Base-by-base conservation (phyloP, 2,888 invertebrate species). In the Synanthedon andrenaeformis region DNA sequence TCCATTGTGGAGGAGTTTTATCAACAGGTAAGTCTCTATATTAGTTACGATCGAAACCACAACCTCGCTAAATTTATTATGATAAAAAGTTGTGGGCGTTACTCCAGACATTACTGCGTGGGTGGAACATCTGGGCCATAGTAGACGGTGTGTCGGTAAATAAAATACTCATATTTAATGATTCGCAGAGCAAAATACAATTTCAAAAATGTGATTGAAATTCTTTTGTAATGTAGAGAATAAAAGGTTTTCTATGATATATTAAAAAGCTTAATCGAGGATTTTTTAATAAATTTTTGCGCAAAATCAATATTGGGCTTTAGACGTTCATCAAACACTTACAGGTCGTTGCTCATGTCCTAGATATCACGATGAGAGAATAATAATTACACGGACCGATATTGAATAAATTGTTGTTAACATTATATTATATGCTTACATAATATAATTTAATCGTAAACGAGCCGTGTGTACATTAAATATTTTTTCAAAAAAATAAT, bases 21-120 rank as follows among this genome's bases (percentile, higher is more conserved):
- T 76, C 78, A 83, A 80, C 79, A 82, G 84, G 86, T 86, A 79
- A 62, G 79, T 72, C 54, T 60, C 63, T 70, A 71, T 70, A 59
- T 56, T 59, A 70, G 63, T 68, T 65, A 59, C 65, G 61, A 64
- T 63, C 57, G 52, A 54, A 51, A 56, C n/a, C 51, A 63, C 63
- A 56, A 59, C 62, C 59, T 62, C 64, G 59, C 56, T 71, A 66
- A 69, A 69, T 59, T 64, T 65, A 59, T 65, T 45, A 49, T 11
- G 3, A 51, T 57, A 61, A 52, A 54, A 56, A 51, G 41, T 57
- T 58, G 81, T 84, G 76, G 82, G 82, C 76, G 82, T 81, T 79
- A 79, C 79, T 74, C 77, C 72, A 84, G 82, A 83, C 80, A 57
- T 56, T 59, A 23, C 42, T 63, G 71, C 71, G 85, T 84, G 70